These are phyloP conservation scores for Hartigia nigra DNA, from an alignment of 2,888 invertebrate genomes.

Conservation along the genomic window DNA sequence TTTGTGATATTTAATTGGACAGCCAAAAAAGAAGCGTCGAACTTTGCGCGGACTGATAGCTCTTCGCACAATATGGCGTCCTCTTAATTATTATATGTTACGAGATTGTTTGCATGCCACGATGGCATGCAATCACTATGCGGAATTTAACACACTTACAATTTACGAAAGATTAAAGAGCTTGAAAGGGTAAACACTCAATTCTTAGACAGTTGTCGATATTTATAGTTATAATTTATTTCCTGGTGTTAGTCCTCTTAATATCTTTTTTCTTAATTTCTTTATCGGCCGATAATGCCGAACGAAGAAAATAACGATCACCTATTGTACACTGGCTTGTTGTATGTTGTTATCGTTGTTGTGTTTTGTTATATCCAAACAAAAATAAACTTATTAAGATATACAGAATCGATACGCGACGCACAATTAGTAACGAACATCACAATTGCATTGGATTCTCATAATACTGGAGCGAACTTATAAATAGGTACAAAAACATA, in stretches of 20 bases:
- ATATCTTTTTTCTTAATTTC: background rate
- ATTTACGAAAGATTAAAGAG: background rate
- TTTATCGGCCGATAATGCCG: background rate
- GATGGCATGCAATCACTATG: background rate
- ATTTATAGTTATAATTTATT: background rate
- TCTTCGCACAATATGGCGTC: background rate
- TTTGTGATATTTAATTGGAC: background rate
- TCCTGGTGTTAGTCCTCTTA: background rate
- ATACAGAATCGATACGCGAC: background rate
- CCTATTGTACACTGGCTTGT: background rate
- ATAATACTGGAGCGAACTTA: background rate
- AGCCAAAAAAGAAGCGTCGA: background rate
- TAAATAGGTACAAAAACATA: background rate
- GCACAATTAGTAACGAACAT: background rate
- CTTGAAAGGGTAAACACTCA: background rate
- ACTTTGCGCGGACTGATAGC: background rate
- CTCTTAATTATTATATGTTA: background rate
- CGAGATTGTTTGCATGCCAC: background rate
- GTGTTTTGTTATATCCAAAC: too few species aligned
- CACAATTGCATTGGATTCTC: background rate
- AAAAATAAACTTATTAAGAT: background rate
- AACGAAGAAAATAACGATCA: background rate
- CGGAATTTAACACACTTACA: background rate
- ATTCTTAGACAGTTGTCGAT: background rate
- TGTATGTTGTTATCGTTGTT: background rate